Percentiles rank a stretch among this genome's conserved stretches.
These are phyloP conservation scores for Macquaria australasica DNA, from an alignment of 2,113 vertebrate genomes.

Conservation along the genomic window DNA sequence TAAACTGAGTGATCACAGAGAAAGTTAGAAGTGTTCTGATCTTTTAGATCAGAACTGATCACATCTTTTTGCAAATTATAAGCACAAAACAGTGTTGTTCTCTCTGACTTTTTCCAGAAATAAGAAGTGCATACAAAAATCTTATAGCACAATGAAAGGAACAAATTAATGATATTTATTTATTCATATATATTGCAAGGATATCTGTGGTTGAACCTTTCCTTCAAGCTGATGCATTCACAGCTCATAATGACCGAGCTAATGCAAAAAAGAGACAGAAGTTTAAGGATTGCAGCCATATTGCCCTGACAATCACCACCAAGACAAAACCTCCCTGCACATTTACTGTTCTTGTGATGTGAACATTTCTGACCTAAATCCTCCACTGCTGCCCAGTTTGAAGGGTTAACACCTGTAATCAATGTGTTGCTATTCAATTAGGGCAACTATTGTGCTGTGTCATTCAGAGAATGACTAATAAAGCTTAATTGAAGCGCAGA, in stretches of 20 bases:
- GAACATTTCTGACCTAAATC: conserved; percentile 32
- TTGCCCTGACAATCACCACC: not conserved
- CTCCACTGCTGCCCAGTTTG: conserved; percentile 44
- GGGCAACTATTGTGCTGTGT: conserved; percentile 71
- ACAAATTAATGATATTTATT: not conserved
- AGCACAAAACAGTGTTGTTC: not conserved
- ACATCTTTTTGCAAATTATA: not conserved
- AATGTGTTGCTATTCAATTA: conserved; percentile 79
- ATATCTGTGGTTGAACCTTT: not conserved
- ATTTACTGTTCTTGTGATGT: not conserved
- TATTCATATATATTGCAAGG: not conserved
- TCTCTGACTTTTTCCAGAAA: not conserved
- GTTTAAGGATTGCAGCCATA: not conserved
- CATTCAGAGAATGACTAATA: conserved; percentile 78
- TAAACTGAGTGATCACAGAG: not conserved
- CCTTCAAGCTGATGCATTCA: not conserved
- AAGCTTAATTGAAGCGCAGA: conserved; percentile 78
- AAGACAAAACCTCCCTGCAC: not conserved
- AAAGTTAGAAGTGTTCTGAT: not conserved
- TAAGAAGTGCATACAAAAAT: not conserved
- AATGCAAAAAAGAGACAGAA: not conserved
- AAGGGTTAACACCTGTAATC: conserved; percentile 69
- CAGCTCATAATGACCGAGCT: not conserved
- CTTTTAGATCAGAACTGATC: too few relatives aligned
- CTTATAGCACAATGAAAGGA: not conserved